Conservation (phyloP, 1,140 invertebrate genomes). For the Polyergus mexicanus region DNA sequence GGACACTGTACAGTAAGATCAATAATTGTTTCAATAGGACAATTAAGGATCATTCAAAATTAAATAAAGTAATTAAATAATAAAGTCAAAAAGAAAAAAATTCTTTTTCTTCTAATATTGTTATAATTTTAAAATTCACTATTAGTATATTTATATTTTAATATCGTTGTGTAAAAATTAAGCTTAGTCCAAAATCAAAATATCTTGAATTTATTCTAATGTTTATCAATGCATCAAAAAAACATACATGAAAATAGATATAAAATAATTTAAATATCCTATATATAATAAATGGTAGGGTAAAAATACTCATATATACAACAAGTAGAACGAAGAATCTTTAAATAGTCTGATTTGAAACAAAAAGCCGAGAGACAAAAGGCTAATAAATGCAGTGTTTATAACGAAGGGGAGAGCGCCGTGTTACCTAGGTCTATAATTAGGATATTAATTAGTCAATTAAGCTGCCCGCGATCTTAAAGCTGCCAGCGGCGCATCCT, state of each 20-base stretch:
- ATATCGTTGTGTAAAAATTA: neutral
- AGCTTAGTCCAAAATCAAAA: neutral
- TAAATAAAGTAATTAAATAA: too few species aligned
- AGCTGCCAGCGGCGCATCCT: conserved; percentile 73
- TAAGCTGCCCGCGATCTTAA: conserved; percentile 79
- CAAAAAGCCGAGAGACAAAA: conserved; percentile 34
- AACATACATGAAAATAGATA: neutral
- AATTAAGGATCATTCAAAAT: neutral
- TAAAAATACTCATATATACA: neutral
- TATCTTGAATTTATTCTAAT: neutral
- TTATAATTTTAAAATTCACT: neutral
- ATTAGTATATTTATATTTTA: neutral
- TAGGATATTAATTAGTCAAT: conserved; percentile 83
- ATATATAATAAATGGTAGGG: neutral
- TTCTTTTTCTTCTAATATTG: neutral
- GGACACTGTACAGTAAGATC: too few species aligned
- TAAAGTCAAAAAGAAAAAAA: neutral
- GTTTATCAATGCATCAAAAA: neutral
- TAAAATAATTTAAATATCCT: neutral
- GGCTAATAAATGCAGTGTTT: conserved; percentile 22
- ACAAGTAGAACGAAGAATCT: neutral
- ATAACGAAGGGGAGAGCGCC: conserved; percentile 55
- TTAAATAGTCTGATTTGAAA: conserved; percentile 29
- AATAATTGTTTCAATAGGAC: neutral
- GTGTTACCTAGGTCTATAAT: conserved; percentile 76